These are phyloP conservation scores for Hydraecia micacea DNA, from an alignment of 2,888 invertebrate species.

Conservation along the genomic window DNA sequence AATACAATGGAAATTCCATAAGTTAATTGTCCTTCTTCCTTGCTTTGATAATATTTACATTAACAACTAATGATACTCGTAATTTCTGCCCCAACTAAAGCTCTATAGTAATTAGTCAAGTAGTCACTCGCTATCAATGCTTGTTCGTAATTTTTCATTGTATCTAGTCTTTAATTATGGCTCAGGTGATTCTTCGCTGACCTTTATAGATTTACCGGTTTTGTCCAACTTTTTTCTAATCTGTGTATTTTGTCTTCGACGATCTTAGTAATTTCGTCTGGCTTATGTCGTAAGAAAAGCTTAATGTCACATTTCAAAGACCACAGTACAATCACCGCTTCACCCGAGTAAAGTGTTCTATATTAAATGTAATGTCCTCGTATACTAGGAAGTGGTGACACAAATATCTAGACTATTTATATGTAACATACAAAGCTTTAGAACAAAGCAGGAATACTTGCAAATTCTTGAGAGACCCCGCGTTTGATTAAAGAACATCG, in stretches of 20 bases:
- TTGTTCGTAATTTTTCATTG: background rate
- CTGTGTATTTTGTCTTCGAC: background rate
- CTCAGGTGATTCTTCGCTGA: background rate
- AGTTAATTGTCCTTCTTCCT: background rate
- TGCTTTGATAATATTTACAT: constrained; percentile 6
- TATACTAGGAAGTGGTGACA: constrained; percentile 46
- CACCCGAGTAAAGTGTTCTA: constrained; percentile 26
- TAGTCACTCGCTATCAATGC: background rate
- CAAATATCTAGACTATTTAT: constrained; percentile 53
- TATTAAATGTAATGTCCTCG: constrained; percentile 34
- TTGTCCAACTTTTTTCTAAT: background rate
- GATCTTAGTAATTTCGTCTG: constrained; percentile 14
- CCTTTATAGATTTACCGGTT: background rate
- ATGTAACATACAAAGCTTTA: constrained; percentile 35
- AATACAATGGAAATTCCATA: constrained; percentile 1
- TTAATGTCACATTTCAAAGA: constrained; percentile 15
- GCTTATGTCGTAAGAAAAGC: background rate
- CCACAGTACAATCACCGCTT: constrained; percentile 17
- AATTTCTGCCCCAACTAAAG: background rate
- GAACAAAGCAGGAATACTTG: constrained; percentile 44
- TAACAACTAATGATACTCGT: background rate
- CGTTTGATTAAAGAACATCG: constrained; percentile 61
- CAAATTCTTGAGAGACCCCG: constrained; percentile 59
- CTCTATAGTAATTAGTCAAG: background rate
- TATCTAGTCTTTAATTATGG: background rate